Conservation (phyloP, 1,140 invertebrate species). For the Probaryconus sp. region DNA sequence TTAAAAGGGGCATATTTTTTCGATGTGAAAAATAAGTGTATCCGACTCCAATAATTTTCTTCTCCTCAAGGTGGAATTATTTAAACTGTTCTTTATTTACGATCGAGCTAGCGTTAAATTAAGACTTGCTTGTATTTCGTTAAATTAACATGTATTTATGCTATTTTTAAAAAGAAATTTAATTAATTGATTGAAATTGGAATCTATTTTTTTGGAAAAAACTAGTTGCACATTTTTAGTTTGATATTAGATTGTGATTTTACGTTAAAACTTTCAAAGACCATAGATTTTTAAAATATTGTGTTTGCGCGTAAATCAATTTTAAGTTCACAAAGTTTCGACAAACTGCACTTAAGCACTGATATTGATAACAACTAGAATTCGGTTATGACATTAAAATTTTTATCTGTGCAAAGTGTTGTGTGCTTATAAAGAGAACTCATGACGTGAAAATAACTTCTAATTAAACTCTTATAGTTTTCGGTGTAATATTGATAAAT, state of each 20-base stretch:
- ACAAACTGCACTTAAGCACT: slow-evolving; percentile 22
- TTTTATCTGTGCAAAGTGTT: not conserved
- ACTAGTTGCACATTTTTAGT: too few relatives aligned
- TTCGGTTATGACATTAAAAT: slow-evolving; percentile 7
- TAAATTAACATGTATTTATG: too few relatives aligned
- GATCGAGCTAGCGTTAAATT: slow-evolving; percentile 43
- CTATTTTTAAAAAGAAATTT: too few relatives aligned
- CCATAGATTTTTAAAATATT: slow-evolving; percentile 14
- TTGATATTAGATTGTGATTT: slow-evolving; percentile 32
- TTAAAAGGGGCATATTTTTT: slow-evolving; percentile 54
- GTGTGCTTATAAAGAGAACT: too few relatives aligned
- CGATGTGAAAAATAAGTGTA: slow-evolving; percentile 41
- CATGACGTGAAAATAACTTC: too few relatives aligned
- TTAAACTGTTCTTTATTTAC: slow-evolving; percentile 41
- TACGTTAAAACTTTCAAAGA: slow-evolving; percentile 14
- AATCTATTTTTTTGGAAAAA: too few relatives aligned
- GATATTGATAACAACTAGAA: slow-evolving; percentile 18
- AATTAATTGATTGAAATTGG: too few relatives aligned
- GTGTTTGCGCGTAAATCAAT: slow-evolving; percentile 41
- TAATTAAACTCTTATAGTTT: not conserved
- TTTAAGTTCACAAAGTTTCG: slow-evolving; percentile 34
- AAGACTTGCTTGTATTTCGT: slow-evolving; percentile 24
- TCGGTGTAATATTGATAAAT: too few relatives aligned
- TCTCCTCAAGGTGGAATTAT: slow-evolving; percentile 54
- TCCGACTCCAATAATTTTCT: slow-evolving; percentile 47